Percentiles rank a stretch among this genome's conserved stretches.
Evolutionary conservation across 2,113 vertebrate genomes (phyloP).

Genomic region (Myiozetetes cayanensis): DNA sequence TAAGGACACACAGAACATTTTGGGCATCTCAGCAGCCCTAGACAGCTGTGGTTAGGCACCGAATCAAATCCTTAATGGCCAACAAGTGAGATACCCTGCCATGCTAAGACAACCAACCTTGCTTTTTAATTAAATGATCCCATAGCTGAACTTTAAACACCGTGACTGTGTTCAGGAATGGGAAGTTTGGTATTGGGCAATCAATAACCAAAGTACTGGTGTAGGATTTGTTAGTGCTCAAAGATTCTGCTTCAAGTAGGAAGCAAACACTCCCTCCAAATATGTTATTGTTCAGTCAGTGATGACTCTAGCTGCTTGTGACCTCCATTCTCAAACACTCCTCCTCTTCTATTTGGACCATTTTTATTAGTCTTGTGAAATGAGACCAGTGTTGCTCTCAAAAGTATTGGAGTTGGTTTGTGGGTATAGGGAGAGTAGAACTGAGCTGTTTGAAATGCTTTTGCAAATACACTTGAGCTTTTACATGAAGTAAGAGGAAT

Average conservation of each 20-base stretch:
- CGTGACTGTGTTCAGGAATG: not conserved
- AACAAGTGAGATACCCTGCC: not conserved
- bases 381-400: not conserved
- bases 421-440: not conserved
- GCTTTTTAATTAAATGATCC: not conserved
- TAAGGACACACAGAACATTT: not conserved
- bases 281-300: not conserved
- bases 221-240: not conserved
- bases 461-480: not conserved
- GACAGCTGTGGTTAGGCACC: not conserved
- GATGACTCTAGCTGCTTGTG: not conserved
- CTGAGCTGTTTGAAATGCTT: not conserved
- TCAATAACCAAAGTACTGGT: accelerated
- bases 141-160: not conserved
- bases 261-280: not conserved
- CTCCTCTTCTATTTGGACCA: not conserved
- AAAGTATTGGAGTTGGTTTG: not conserved
- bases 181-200: not conserved
- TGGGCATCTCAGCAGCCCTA: no score
- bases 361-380: not conserved
- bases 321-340: not conserved
- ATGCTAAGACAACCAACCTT: not conserved
- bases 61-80: not conserved
- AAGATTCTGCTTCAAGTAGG: not conserved
- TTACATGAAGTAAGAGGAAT: not conserved